These are phyloP conservation scores for Rhizoglyphus robini DNA, from an alignment of 1,140 invertebrate genomes.

Conservation along the genomic window DNA sequence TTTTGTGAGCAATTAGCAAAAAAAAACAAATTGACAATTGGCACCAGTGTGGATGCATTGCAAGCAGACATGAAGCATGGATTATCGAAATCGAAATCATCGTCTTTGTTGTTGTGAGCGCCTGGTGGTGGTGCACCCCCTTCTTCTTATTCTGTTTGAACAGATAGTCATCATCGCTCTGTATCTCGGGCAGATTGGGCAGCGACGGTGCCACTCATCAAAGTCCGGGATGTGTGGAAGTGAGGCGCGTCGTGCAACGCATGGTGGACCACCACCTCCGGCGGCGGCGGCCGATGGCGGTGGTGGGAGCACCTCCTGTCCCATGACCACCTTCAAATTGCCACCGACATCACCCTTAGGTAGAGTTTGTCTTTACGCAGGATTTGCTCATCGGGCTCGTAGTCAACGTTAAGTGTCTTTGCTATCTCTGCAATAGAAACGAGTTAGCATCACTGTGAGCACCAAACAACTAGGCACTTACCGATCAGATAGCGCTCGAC, in stretches of 20 bases:
- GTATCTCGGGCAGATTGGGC: constrained; percentile 6
- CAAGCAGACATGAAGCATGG: too few relatives aligned
- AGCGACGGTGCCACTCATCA: background rate
- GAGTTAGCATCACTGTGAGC: background rate
- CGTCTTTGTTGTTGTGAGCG: background rate
- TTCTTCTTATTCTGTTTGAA: background rate
- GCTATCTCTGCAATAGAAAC: constrained; percentile 65
- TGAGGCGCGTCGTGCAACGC: too few relatives aligned
- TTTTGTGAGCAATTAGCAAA: too few relatives aligned
- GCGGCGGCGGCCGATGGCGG: background rate
- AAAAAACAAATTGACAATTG: too few relatives aligned
- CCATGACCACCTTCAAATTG: background rate
- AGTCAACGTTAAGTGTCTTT: constrained; percentile 79
- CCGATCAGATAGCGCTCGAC: constrained; percentile 82
- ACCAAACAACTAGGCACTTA: background rate
- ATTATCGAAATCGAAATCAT: constrained; percentile 12
- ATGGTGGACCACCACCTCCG: too few relatives aligned
- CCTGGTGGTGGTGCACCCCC: background rate
- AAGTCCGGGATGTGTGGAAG: background rate
- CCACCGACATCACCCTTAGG: background rate
- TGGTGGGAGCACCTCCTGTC: background rate
- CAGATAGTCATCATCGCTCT: background rate
- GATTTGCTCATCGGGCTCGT: constrained; percentile 49
- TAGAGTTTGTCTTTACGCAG: constrained; percentile 12
- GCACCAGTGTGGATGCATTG: too few relatives aligned